Evolutionary conservation across 2,888 invertebrate species (phyloP), one percentile per base, ranked within the genome.

Genomic region (Diachrysia chrysitis): DNA sequence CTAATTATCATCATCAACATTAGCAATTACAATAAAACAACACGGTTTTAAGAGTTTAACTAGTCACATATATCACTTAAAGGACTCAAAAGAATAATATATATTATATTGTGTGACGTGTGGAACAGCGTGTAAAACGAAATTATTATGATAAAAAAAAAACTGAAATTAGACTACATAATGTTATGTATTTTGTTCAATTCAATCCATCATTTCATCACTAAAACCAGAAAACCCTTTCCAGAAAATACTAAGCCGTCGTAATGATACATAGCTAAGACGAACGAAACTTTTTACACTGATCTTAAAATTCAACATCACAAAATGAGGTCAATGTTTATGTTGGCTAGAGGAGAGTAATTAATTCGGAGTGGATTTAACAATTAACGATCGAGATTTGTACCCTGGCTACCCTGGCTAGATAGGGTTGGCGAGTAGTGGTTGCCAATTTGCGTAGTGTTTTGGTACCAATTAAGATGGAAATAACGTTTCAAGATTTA

Each of bases 301-400:
- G 68, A 78, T 69, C 78, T 74, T 61, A 56, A 74, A 78, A 74
- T 78, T 69, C 74, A 74, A 78, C 74, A 74, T 56, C 58, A 29
- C 19, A 19, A 35, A 78, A 74, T 21, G 63, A 68, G 63, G 58
- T 9, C 60, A 61, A 42, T 74, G 74, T 74, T 74, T 74, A 78
- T 74, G 63, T 78, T 78, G 74, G 21, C 69, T 23, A 21, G 23
- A 74, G 57, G 48, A 42, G 23, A 19, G 71, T 78, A 75, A 78
- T 79, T 69, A 78, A 79, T 75, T 69, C 69, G 0, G 65, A 73
- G 65, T 76, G 63, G 76, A 73, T 70, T 70, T 68, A 67, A 68
- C 76, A 66, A 79, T 79, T 76, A 76, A 66, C 70, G 42, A 66
- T 60, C 54, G 17, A 54, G 54, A 63, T 79, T 70, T 66, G 57